Percentiles rank a stretch among this genome's conserved stretches.
Evolutionary conservation across 2,113 vertebrate genomes (phyloP).

Genomic region (Plotosus lineatus): DNA sequence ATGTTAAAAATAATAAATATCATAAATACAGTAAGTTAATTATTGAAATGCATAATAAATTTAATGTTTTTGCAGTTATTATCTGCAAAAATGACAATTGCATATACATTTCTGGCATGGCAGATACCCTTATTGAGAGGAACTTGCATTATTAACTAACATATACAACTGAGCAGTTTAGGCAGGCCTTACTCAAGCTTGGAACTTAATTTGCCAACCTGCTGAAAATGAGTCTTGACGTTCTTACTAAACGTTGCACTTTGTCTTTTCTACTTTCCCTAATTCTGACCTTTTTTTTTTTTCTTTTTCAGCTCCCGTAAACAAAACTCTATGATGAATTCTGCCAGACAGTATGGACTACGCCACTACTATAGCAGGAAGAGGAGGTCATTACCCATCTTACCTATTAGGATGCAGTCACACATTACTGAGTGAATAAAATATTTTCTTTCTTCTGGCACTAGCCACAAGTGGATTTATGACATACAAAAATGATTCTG

Average conservation of each 20-base stretch:
- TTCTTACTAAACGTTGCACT: conserved; percentile 61
- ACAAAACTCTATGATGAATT: conserved; percentile 99
- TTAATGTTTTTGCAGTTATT: too few species aligned
- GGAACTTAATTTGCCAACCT: too few species aligned
- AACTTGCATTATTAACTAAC: too few species aligned
- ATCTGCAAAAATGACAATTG: too few species aligned
- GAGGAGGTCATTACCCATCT: conserved; percentile 91
- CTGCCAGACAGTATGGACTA: conserved; percentile 94
- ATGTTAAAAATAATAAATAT: too few species aligned
- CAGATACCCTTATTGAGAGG: too few species aligned
- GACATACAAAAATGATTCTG: conserved; percentile 37
- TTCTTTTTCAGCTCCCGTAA: conserved; percentile 87
- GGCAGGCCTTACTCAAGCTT: too few species aligned
- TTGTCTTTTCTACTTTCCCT: conserved; percentile 39
- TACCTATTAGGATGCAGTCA: conserved; percentile 68
- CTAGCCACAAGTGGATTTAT: conserved; percentile 61
- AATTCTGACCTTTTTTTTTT: background rate
- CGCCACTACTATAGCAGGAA: conserved; percentile 98
- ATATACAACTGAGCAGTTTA: too few species aligned
- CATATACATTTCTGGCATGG: too few species aligned
- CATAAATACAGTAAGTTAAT: too few species aligned
- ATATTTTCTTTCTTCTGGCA: conserved; percentile 60
- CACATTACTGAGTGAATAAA: conserved; percentile 56
- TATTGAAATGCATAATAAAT: too few species aligned
- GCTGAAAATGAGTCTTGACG: background rate